Evolutionary conservation across 2,888 invertebrate species (phyloP), one percentile per base, ranked within the genome.

Genomic region (Plebejus argus): DNA sequence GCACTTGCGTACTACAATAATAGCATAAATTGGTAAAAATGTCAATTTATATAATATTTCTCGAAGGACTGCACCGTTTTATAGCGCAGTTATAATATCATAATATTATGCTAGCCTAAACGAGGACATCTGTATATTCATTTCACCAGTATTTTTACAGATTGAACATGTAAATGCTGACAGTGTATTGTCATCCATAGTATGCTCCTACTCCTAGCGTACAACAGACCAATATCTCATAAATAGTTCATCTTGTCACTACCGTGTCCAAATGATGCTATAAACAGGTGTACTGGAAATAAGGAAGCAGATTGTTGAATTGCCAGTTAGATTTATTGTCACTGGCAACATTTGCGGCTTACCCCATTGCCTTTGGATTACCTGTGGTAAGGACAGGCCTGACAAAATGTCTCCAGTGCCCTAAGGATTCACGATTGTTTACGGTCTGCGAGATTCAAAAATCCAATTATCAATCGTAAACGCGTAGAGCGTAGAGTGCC

Each of bases 291-390:
- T 79, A 83, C 82, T 85, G 85, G 85, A 84, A 88, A 91, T 89
- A 89, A 90, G 91, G 91, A 91, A 91, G 87, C 85, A 81, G 83
- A 85, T 84, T 82, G 84, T 81, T 81, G 81, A 81, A 83, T 86
- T 82, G 83, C 80, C 79, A 81, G 80, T 81, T 82, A 81, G 85
- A 88, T 88, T 88, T 89, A 88, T 88, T 84, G 87, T 82, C 85
- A 82, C 83, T 86, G 85, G 86, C 86, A 87, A 85, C 82, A 80
- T 78, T 79, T 83, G 84, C 79, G 83, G 84, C 80, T 81, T 81
- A 79, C 80, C 79, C 79, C 66, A 78, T 78, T 81, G 80, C 78
- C 80, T 80, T 80, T 80, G 15, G 23, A 20, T 23, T 74, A 28
- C 6, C 28, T 23, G 20, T 3, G 2, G 53, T 45, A 45, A 49